Evolutionary conservation across 2,113 vertebrate genomes (phyloP).

Genomic region (Pantherophis guttatus): DNA sequence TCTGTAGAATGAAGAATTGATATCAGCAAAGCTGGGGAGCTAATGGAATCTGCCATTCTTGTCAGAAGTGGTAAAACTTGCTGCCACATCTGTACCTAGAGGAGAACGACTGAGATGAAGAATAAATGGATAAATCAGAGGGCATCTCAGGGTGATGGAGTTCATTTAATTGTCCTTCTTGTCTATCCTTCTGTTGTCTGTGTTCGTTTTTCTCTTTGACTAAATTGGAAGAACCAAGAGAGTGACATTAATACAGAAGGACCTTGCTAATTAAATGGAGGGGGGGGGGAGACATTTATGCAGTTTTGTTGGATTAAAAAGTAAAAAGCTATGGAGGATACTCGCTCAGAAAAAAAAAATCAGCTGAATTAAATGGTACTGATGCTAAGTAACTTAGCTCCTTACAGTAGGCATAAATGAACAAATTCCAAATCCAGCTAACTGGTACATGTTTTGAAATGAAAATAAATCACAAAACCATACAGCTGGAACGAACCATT

Average conservation of each 20-base stretch:
- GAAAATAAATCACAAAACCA: neutral
- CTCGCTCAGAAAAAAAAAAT: neutral
- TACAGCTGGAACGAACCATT: neutral
- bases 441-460: neutral
- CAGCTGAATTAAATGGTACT: neutral
- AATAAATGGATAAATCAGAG: conserved; percentile 13
- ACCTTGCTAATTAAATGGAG: neutral
- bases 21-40: neutral
- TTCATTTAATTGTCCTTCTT: conserved; percentile 20
- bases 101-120: conserved; percentile 6
- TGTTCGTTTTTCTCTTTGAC: neutral
- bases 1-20: conserved; percentile 16
- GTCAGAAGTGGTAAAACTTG: conserved; percentile 14
- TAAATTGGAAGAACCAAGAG: neutral
- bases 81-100: conserved; percentile 13
- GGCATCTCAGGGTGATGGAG: neutral
- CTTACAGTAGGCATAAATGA: neutral
- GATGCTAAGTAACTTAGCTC: neutral
- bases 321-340: neutral
- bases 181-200: conserved; percentile 1
- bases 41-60: conserved; percentile 31
- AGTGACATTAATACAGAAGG: neutral
- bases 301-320: neutral
- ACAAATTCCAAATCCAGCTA: neutral
- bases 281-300: neutral